Evolutionary conservation across 2,113 vertebrate species (phyloP).

Genomic region (Gavialis gangeticus): DNA sequence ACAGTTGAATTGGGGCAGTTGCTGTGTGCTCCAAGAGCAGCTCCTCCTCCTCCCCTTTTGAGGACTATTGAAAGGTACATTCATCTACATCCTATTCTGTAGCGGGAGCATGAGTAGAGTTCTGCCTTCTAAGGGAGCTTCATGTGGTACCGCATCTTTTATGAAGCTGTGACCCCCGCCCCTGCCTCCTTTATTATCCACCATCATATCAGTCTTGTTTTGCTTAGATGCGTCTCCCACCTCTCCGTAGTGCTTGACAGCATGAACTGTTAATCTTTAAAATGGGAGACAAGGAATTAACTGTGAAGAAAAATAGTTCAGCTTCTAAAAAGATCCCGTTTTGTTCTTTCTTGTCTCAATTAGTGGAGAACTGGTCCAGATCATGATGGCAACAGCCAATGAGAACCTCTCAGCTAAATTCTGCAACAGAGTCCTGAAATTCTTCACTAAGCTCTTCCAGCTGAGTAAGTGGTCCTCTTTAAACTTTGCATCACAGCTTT

Average conservation of each 20-base stretch:
- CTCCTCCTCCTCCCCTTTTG: neutral
- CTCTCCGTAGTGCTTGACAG: neutral
- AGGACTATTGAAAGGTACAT: neutral
- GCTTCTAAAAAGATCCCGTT: conserved; percentile 3
- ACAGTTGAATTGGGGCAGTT: too few species aligned
- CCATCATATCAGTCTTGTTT: too few species aligned
- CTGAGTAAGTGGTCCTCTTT: conserved; percentile 88
- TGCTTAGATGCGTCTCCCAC: neutral
- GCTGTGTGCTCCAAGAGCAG: too few species aligned
- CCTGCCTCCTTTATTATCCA: too few species aligned
- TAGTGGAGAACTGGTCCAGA: conserved; percentile 97
- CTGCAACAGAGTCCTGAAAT: conserved; percentile 97
- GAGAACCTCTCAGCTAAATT: conserved; percentile 97
- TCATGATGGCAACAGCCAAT: conserved; percentile 99
- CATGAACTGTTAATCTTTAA: neutral
- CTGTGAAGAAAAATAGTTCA: neutral
- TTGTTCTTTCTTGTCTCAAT: neutral
- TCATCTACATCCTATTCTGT: neutral
- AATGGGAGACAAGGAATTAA: neutral
- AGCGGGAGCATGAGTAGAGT: neutral
- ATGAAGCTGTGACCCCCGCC: too few species aligned
- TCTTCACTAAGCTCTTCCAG: conserved; percentile 99
- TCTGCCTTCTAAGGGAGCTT: neutral
- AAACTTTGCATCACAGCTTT: conserved; percentile 46
- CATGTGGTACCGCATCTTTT: neutral